Evolutionary conservation across 2,113 vertebrate genomes (phyloP), one percentile per base, ranked within the genome.

Genomic region (Apeltes quadracus): DNA sequence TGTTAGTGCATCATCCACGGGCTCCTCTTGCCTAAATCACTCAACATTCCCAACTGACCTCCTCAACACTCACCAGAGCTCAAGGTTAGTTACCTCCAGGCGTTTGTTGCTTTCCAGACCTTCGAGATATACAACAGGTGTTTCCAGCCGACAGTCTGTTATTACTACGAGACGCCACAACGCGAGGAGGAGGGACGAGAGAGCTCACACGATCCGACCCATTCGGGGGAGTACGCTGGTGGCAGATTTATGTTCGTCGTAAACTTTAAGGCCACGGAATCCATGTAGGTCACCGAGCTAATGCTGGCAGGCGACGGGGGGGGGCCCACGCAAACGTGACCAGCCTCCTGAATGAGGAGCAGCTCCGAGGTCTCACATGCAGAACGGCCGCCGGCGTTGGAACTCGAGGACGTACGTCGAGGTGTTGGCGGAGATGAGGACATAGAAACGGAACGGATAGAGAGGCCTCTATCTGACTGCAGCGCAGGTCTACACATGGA

Each of bases 341-440:
- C 79, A 64, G 55, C 70, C 51, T 62, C 44, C 69, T 93, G 75
- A 88, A 93, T 91, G 75, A 84, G 62, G 18, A 86, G 90, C 81
- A 87, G 71, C 71, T 3, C 15, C 25, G 32, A 61, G 54, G 59
- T 36, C 70, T 39, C 75, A 22, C 38, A 5, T 56, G 43, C 70
- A 53, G 55, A 36, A 61, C 44, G 53, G 53, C 25, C 34, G 63
- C 51, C 38, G 23, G 6, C 14, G 57, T 13, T 50, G 27, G 7
- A 68, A 65, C 58, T 56, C 1, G 4, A 66, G 76, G 57, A 73
- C 58, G 78, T 72, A 74, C 18, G 44, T 67, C 8, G 2, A 14
- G 51, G 39, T 0, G 34, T 8, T 43, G 57, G 48, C 22, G 0
- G 36, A 36, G 23, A 41, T 6, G 20, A 36, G 32, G 38, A 39